A percentile compares a stretch with the other conserved stretches of the same genome.
Conservation (phyloP, 2,797 vertebrate species). For the Ataeniobius toweri region DNA sequence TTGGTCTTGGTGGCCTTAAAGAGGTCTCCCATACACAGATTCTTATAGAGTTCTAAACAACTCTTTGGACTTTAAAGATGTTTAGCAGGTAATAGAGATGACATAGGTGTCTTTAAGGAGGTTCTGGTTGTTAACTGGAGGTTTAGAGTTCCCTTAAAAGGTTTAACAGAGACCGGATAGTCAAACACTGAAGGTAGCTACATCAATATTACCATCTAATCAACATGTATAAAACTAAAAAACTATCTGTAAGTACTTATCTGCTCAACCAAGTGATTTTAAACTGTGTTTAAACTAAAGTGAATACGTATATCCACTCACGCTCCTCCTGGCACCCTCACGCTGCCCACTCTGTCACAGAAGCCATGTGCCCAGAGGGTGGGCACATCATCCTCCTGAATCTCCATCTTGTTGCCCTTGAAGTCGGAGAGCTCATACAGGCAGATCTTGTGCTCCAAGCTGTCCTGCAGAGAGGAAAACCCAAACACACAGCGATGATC, state of each 20-base stretch:
- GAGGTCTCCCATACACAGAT: not conserved
- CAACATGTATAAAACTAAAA: not conserved
- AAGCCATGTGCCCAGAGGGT: conserved; percentile 95
- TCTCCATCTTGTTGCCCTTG: conserved; percentile 96
- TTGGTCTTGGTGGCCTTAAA: not conserved
- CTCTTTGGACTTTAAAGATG: not conserved
- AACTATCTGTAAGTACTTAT: not conserved
- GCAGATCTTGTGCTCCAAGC: conserved; percentile 93
- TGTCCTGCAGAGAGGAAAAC: conserved; percentile 78
- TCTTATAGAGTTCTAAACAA: not conserved
- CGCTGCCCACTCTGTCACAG: conserved; percentile 94
- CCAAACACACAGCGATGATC: not conserved
- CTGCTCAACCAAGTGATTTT: not conserved
- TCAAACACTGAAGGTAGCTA: not conserved
- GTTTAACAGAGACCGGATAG: not conserved
- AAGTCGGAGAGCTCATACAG: conserved; percentile 92
- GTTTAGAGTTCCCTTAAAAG: not conserved
- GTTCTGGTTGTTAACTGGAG: not conserved
- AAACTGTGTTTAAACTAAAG: not conserved
- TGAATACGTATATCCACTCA: conserved; percentile 76
- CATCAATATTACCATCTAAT: too few species aligned
- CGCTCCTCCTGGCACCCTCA: conserved; percentile 91
- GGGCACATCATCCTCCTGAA: conserved; percentile 92
- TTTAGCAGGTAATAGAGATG: not conserved
- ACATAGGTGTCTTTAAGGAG: too few species aligned